A percentile compares a stretch with the other conserved stretches of the same genome.
Evolutionary conservation across 2,797 vertebrate species (phyloP).

Genomic region (Limosa lapponica): DNA sequence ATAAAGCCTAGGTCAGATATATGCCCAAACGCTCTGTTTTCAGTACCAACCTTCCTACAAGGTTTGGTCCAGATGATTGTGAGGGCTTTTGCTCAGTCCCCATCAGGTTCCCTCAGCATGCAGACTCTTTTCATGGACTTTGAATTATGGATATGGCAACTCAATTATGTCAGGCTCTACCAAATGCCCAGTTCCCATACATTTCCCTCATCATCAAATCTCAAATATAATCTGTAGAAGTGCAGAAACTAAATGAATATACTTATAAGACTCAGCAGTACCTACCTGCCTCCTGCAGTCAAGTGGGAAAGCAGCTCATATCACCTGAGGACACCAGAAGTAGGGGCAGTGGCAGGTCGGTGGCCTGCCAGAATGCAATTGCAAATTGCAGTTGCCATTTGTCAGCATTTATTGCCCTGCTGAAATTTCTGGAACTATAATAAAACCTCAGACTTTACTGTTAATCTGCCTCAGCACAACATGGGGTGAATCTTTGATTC

Average conservation of each 20-base stretch:
- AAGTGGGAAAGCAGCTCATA: background rate
- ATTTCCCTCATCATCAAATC: background rate
- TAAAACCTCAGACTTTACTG: background rate
- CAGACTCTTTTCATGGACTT: background rate
- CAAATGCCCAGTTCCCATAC: background rate
- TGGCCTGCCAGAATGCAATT: background rate
- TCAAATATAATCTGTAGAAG: background rate
- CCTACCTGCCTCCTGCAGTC: background rate
- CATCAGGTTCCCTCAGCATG: background rate
- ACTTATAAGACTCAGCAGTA: background rate
- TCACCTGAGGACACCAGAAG: background rate
- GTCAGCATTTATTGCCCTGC: constrained; percentile 14
- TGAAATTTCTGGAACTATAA: constrained; percentile 2
- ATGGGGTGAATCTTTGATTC: background rate
- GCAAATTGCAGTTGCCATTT: background rate
- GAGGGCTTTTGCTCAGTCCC: background rate
- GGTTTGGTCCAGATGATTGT: background rate
- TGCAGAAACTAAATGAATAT: background rate
- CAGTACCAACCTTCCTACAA: background rate
- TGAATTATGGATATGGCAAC: background rate
- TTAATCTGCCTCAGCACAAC: background rate
- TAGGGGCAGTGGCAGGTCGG: background rate
- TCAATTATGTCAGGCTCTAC: background rate
- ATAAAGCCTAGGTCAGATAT: background rate
- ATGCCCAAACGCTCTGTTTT: background rate